A percentile compares a stretch with the other conserved stretches of the same genome.
Conservation (phyloP, 2,113 vertebrate species). For the Hypomesus transpacificus region DNA sequence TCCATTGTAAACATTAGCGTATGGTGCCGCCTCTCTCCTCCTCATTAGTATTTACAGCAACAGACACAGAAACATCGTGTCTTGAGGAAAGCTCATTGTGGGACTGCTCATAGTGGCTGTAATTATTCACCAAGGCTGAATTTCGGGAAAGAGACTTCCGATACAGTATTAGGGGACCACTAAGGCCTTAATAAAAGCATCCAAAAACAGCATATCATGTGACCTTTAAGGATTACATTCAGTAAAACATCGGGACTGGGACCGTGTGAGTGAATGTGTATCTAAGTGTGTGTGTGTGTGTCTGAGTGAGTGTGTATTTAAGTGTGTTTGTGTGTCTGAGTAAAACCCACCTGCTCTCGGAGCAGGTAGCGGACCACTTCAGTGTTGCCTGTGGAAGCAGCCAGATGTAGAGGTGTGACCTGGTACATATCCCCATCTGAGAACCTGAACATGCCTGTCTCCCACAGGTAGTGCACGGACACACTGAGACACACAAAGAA, state of each 20-base stretch:
- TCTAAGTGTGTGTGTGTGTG: neutral
- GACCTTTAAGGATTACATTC: neutral
- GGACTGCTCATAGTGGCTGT: too few species aligned
- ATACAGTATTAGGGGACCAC: too few species aligned
- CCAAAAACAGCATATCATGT: too few species aligned
- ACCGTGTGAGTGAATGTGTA: neutral
- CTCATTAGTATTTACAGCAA: too few species aligned
- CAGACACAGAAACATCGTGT: too few species aligned
- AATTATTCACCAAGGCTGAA: too few species aligned
- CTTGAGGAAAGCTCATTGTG: too few species aligned
- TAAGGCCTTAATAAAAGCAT: too few species aligned
- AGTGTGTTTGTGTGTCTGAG: neutral
- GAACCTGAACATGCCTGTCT: slow-evolving; percentile 72
- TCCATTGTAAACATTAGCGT: too few species aligned
- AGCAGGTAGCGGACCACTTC: slow-evolving; percentile 73
- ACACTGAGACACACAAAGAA: slow-evolving; percentile 52
- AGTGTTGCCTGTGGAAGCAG: slow-evolving; percentile 71
- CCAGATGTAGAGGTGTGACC: slow-evolving; percentile 73
- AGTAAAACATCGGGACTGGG: neutral
- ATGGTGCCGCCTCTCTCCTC: too few species aligned
- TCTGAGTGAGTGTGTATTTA: neutral
- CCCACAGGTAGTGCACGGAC: slow-evolving; percentile 73
- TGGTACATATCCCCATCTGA: slow-evolving; percentile 71
- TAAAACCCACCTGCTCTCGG: slow-evolving; percentile 57
- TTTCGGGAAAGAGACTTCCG: too few species aligned